phyloP scores from a whole-genome alignment of 2,888 invertebrate genomes.

The Sympetrum striolatum region DNA sequence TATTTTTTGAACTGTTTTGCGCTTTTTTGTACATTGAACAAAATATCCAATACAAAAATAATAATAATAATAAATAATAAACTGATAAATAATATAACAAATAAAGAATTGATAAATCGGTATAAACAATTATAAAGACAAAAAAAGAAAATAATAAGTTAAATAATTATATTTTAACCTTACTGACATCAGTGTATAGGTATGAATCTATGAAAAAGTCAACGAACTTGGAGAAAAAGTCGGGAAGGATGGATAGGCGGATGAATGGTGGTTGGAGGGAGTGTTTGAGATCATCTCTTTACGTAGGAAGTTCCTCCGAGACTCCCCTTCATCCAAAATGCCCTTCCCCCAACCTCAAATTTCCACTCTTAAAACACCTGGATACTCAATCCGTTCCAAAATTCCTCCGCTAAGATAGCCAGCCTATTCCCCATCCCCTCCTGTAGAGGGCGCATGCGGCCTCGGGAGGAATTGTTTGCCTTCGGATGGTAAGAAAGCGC shows the following conservation, averaged over 20 bases:
- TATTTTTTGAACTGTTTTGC: too few relatives aligned
- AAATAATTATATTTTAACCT: too few relatives aligned
- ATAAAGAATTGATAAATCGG: too few relatives aligned
- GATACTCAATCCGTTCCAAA: not conserved
- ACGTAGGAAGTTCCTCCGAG: not conserved
- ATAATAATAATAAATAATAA: too few relatives aligned
- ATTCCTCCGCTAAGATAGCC: not conserved
- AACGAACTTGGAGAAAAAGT: not conserved
- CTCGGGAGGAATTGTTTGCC: not conserved
- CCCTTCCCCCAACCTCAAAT: too few relatives aligned
- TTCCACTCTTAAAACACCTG: not conserved
- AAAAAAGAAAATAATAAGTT: too few relatives aligned
- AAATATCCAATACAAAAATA: too few relatives aligned
- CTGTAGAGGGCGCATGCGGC: not conserved
- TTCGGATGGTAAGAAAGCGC: not conserved
- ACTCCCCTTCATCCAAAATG: not conserved
- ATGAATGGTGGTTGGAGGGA: not conserved
- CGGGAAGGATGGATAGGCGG: not conserved
- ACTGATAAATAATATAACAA: too few relatives aligned
- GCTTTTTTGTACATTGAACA: too few relatives aligned
- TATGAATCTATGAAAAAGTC: not conserved
- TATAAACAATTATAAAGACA: too few relatives aligned
- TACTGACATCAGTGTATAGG: too few relatives aligned
- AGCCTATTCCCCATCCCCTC: not conserved
- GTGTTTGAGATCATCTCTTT: not conserved